Conservation (phyloP, 2,113 vertebrate species). For the Corythornis madagascariensis region DNA sequence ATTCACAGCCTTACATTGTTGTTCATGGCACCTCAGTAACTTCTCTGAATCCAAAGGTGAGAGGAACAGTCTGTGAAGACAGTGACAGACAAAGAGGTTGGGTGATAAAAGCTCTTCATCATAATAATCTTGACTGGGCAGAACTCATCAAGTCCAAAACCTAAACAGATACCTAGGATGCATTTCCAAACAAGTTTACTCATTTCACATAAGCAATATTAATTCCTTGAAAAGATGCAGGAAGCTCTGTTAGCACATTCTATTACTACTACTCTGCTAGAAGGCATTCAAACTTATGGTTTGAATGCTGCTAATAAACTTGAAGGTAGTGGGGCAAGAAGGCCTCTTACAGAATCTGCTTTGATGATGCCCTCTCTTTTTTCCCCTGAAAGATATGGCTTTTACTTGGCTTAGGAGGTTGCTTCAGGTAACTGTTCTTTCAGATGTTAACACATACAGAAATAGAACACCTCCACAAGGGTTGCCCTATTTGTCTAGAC, state of each 20-base stretch:
- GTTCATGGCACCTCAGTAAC: neutral
- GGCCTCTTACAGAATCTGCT: neutral
- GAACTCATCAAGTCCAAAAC: neutral
- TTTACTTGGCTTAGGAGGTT: neutral
- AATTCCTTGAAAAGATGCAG: neutral
- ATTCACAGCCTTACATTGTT: neutral
- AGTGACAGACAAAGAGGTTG: fast-evolving
- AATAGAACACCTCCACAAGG: neutral
- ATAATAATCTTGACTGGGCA: neutral
- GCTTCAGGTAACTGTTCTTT: neutral
- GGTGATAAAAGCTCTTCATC: neutral
- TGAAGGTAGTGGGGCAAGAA: neutral
- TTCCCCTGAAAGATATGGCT: neutral
- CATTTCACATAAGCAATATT: neutral
- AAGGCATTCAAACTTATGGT: neutral
- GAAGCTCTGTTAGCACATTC: neutral
- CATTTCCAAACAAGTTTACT: neutral
- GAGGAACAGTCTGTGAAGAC: neutral
- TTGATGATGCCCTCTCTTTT: neutral
- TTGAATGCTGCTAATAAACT: neutral
- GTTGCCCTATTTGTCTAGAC: neutral
- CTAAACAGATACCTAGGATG: neutral
- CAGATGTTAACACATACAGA: neutral
- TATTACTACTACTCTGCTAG: neutral
- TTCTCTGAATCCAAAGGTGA: neutral